Base-by-base conservation (phyloP, 2,113 vertebrate species). In the Zapornia atra region DNA sequence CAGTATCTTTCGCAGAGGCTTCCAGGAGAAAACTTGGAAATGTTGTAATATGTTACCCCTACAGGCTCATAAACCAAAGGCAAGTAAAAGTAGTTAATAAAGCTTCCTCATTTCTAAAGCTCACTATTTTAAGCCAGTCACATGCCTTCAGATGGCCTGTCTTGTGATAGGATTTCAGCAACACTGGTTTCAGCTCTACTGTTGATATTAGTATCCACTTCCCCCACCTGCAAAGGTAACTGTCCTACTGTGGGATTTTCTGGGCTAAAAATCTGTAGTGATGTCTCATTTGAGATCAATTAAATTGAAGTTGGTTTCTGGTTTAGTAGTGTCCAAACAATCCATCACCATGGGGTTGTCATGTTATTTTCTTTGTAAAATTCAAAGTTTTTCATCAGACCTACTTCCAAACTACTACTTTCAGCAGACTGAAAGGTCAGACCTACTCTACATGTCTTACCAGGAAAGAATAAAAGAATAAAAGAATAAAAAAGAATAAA, bases 11-110 rank as follows among this genome's bases (percentile, higher is more conserved):
- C 44, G 71, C 38, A 79, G 57, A 79, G 60, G 22, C 69, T 93
- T 95, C 65, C 83, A 97, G 92, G 15, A 90, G 70, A 82, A 87
- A 61, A 69, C 64, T 82, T 84, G 61, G 50, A 93, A 94, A 57
- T 40, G 48, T 71, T 90, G 38, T 81, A 63, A 48, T 28, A 81
- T 28, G 33, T 46, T 88, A 75, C 46, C 36, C 38, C 28, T 75
- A 21, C 57, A 76, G 59, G 44, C 57, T 91, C 20, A 65, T 50
- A 84, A 94, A 72, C 21, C n/a, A 75, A 91, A 76, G 40, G n/a
- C 44, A 68, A 79, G 33, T 29, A 78, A 72, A 82, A 89, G 26
- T 50, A 82, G 57, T 51, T 72, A 93, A 72, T 69, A 87, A 73
- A 12, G 17, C 22, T 92, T 87, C 50, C 59, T 77, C 26, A 29